Percentiles rank a stretch among this genome's conserved stretches.
These are phyloP conservation scores for Nixonia krombeini DNA, from an alignment of 1,140 invertebrate species.

Conservation along the genomic window DNA sequence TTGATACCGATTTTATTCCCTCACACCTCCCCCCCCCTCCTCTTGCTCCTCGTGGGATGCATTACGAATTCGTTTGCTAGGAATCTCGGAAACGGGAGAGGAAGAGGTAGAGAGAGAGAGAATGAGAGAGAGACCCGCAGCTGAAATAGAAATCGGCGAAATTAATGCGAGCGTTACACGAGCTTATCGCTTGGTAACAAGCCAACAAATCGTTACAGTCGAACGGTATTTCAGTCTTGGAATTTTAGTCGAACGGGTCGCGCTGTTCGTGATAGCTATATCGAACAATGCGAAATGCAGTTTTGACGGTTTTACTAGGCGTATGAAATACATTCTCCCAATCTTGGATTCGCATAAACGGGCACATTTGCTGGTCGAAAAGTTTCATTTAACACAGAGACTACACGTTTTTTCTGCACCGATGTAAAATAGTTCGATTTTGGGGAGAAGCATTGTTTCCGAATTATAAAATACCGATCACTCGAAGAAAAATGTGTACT, in stretches of 20 bases:
- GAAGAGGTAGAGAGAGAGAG: no score
- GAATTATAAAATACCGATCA: no score
- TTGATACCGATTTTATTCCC: not conserved
- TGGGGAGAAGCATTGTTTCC: no score
- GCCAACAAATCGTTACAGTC: constrained; percentile 26
- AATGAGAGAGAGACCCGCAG: no score
- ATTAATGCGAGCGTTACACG: constrained; percentile 38
- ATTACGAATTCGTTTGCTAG: constrained; percentile 20
- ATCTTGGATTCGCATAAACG: no score
- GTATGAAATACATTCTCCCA: no score
- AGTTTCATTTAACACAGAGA: no score
- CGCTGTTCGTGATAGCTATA: not conserved
- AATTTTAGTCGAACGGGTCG: constrained; percentile 19
- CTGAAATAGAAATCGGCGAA: constrained; percentile 42
- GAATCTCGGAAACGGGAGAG: constrained; percentile 26
- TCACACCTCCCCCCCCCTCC: no score
- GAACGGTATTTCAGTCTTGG: constrained; percentile 25
- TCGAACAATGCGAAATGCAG: not conserved
- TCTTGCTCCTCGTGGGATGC: constrained; percentile 10
- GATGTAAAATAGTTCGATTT: no score
- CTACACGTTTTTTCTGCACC: no score
- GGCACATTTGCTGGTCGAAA: no score
- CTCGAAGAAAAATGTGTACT: no score
- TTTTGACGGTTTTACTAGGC: not conserved
- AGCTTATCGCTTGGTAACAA: constrained; percentile 38